A percentile compares a stretch with the other conserved stretches of the same genome.
Conservation (phyloP, 2,113 vertebrate species). For the Phoxinus phoxinus region DNA sequence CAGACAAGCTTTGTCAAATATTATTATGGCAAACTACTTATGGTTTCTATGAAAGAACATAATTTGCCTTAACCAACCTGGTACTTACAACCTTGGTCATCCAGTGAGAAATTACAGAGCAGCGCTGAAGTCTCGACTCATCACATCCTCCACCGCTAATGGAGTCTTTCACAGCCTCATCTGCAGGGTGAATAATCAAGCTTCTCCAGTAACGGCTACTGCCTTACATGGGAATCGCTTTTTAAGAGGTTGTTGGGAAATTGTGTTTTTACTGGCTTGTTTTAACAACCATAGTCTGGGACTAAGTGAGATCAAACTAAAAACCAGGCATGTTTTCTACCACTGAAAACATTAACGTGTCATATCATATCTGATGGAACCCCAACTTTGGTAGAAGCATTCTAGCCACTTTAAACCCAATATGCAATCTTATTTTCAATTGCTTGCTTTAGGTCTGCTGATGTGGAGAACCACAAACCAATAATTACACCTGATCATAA, state of each 20-base stretch:
- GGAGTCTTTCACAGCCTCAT: neutral
- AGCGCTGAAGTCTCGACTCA: neutral
- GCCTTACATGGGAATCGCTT: conserved; percentile 24
- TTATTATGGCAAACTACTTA: neutral
- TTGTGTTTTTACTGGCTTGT: conserved; percentile 29
- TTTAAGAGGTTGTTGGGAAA: conserved; percentile 2
- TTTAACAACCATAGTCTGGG: conserved; percentile 11
- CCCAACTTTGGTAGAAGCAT: neutral
- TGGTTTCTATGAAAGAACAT: neutral
- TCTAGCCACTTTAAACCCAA: conserved; percentile 19
- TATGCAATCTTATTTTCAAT: conserved; percentile 27
- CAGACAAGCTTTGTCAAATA: neutral
- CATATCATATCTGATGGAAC: conserved; percentile 37
- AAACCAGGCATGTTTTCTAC: conserved; percentile 25
- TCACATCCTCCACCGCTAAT: conserved; percentile 28
- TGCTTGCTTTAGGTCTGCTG: conserved; percentile 23
- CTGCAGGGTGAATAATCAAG: conserved; percentile 17
- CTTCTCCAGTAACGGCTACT: neutral
- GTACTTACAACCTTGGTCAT: neutral
- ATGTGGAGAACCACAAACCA: conserved; percentile 36
- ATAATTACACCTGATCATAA: conserved; percentile 40
- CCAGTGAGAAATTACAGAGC: neutral
- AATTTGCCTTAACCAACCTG: neutral
- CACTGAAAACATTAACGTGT: conserved; percentile 13
- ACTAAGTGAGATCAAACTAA: neutral